Base-by-base conservation (phyloP, 2,888 invertebrate species). In the Aphidius colemani region DNA sequence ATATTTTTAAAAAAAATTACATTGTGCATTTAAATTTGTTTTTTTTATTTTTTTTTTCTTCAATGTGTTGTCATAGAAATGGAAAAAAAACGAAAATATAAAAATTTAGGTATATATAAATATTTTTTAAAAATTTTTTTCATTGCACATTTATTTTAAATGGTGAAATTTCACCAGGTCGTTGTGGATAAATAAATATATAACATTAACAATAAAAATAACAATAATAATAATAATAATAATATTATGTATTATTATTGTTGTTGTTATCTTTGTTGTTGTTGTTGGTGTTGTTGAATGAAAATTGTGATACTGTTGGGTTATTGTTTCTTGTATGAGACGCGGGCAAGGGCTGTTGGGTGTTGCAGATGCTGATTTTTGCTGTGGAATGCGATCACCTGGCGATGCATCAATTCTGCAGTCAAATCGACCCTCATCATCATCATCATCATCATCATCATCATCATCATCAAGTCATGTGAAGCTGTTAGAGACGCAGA, bases 281-380 rank as follows among this genome's bases (percentile, higher is more conserved):
- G 18, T 41, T 43, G 39, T 50, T n/a, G 50, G 8, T 46, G n/a
- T 18, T 50, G 7, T 39, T 18, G 2, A 18, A 18, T 18, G 2
- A 18, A 18, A 30, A 30, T 30, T 30, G 30, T 30, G 5, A 18
- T 18, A 18, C 5, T 30, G 11, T 13, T 60, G 10, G 7, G 48
- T 65, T 44, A 65, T 64, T 40, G 64, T 61, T 53, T 58, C 63
- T 53, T 66, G 67, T 59, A 66, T 70, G 66, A 69, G 67, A 70
- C 69, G 69, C 69, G 69, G 68, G 69, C 69, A 70, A 70, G 69
- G 68, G 70, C 67, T 78, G 74, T 80, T 81, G 79, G 85, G 85
- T 86, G 87, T 90, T 92, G 84, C 92, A 92, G 92, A 92, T 92
- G 91, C 91, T 84, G 92, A 91, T 87, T 92, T 92, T 87, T 92